These are phyloP conservation scores for Stichopus chloronotus DNA, from an alignment of 35 echinoderm and acorn worm species.

Conservation along the genomic window DNA sequence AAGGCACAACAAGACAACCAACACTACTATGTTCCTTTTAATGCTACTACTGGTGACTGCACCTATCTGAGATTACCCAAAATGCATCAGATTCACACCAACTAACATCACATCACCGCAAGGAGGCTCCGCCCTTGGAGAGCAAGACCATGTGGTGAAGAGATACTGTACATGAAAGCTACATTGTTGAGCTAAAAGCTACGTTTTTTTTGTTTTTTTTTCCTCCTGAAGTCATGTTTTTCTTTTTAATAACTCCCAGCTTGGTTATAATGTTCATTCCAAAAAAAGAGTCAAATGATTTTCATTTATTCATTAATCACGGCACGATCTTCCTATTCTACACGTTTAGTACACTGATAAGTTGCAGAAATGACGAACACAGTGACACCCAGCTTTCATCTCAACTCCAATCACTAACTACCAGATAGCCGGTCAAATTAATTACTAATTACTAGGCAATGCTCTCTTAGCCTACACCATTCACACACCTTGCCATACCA, in stretches of 20 bases:
- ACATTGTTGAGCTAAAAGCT: background rate
- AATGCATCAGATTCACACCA: constrained; percentile 3
- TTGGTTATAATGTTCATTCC: too few relatives aligned
- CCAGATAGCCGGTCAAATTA: too few relatives aligned
- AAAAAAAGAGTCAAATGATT: background rate
- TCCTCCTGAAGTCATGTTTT: background rate
- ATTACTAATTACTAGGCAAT: too few relatives aligned
- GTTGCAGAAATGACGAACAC: background rate
- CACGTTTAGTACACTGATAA: background rate
- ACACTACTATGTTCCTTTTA: constrained; percentile 22
- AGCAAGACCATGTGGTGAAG: background rate
- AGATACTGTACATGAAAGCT: constrained; percentile 12
- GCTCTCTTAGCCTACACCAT: too few relatives aligned
- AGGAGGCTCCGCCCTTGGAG: background rate
- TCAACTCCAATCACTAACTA: too few relatives aligned
- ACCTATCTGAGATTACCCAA: background rate
- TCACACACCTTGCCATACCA: too few relatives aligned
- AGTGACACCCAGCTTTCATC: background rate
- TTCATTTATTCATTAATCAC: background rate
- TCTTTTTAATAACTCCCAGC: background rate
- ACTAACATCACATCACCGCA: background rate
- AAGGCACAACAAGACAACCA: constrained; percentile 54
- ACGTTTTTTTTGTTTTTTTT: background rate
- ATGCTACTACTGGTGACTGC: background rate
- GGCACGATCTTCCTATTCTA: constrained; percentile 1